These are phyloP conservation scores for Podargus strigoides DNA, from an alignment of 2,797 vertebrate genomes.

Conservation along the genomic window DNA sequence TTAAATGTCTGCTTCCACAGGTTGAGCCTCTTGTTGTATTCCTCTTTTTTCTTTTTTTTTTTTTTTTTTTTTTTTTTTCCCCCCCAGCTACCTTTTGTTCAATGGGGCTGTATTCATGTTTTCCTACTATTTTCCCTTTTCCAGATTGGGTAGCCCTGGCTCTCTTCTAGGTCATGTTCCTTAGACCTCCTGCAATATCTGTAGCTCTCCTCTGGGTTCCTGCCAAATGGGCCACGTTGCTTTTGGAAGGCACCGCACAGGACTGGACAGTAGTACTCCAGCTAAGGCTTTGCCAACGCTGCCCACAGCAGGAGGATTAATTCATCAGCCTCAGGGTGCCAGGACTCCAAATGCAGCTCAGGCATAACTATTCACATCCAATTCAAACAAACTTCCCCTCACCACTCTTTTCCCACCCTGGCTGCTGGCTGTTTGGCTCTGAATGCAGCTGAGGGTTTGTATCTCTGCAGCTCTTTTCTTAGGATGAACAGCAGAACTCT, in stretches of 20 bases:
- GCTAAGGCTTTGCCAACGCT: conserved; percentile 10
- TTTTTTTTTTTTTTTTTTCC: neutral
- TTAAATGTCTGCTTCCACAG: neutral
- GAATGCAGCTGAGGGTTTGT: neutral
- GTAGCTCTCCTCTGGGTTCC: neutral
- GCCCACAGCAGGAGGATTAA: conserved; percentile 35
- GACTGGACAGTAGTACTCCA: neutral
- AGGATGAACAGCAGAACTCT: neutral
- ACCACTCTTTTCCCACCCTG: neutral
- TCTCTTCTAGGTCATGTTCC: neutral
- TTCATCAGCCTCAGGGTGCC: neutral
- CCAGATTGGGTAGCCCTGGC: neutral
- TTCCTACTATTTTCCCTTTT: neutral
- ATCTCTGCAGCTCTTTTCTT: neutral
- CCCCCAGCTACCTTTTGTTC: neutral
- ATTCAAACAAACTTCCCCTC: conserved; percentile 4
- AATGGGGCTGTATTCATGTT: neutral
- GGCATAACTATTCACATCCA: neutral
- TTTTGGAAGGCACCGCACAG: neutral
- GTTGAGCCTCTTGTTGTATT: neutral
- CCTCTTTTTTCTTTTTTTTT: neutral
- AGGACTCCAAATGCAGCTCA: neutral
- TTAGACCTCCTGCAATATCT: neutral
- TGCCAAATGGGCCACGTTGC: neutral
- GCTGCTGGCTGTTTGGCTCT: neutral